Conservation (phyloP, 2,113 vertebrate species). For the Cynopterus brachyotis region DNA sequence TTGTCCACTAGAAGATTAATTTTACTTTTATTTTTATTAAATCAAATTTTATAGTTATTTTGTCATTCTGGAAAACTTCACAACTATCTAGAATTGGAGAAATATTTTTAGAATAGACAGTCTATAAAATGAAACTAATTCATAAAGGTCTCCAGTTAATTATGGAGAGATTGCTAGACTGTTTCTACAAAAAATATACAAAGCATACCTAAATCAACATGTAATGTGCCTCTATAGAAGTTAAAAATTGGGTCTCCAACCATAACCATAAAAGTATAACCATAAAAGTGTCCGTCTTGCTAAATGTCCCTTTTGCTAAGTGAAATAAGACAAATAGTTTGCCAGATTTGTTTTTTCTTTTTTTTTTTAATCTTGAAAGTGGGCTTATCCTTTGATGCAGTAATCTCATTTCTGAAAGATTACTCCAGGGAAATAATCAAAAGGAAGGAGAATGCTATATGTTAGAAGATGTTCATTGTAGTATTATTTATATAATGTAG, state of each 20-base stretch:
- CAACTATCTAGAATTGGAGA: not conserved
- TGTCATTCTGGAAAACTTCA: slow-evolving; percentile 12
- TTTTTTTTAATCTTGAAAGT: not conserved
- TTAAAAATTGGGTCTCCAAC: not conserved
- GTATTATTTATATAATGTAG: slow-evolving; percentile 4
- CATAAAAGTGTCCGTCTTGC: not conserved
- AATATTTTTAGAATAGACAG: slow-evolving; percentile 35
- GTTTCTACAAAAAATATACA: slow-evolving; percentile 2
- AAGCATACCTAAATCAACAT: not conserved
- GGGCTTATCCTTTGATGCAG: not conserved
- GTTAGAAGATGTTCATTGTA: slow-evolving; percentile 29
- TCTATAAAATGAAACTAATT: slow-evolving; percentile 29
- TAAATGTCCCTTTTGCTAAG: not conserved
- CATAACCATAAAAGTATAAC: not conserved
- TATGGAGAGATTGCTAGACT: not conserved
- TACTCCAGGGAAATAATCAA: slow-evolving; percentile 12
- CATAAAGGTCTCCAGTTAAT: not conserved
- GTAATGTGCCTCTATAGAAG: not conserved
- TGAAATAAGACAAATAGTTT: slow-evolving; percentile 26
- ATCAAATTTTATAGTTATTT: not conserved
- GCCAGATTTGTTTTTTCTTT: not conserved
- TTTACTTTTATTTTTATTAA: not conserved
- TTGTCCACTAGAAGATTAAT: not conserved
- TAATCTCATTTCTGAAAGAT: not conserved
- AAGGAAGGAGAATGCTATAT: not conserved